Conservation (phyloP, 1,140 invertebrate genomes). For the Limonius californicus region DNA sequence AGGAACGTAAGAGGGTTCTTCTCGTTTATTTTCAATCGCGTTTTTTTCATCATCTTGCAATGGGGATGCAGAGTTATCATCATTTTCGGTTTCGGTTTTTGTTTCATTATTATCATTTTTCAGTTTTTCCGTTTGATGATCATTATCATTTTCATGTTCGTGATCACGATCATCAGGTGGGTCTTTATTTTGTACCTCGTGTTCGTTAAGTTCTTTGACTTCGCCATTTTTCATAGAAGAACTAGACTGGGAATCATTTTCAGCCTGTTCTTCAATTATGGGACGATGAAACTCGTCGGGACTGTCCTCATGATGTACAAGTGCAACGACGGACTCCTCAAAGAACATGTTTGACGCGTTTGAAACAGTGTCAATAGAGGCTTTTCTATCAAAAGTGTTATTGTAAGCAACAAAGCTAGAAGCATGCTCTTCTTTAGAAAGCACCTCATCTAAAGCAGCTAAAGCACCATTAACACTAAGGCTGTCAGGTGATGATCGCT, state of each 20-base stretch:
- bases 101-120: neutral
- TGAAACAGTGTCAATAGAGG: conserved; percentile 17
- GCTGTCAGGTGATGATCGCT: neutral
- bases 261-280: neutral
- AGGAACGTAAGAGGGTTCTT: neutral
- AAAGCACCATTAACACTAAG: conserved; percentile 13
- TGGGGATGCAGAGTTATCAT: too few relatives aligned
- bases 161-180: neutral
- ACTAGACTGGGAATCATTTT: neutral
- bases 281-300: neutral
- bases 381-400: neutral
- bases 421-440: conserved; percentile 14
- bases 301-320: conserved; percentile 34
- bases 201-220: too few relatives aligned
- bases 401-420: neutral
- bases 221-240: neutral
- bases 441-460: conserved; percentile 19
- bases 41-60: too few relatives aligned
- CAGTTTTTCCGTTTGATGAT: neutral
- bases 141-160: neutral
- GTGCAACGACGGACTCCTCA: conserved; percentile 30
- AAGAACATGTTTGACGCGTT: conserved; percentile 15
- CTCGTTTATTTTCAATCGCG: neutral
- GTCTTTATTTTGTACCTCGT: too few relatives aligned
- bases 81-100: too few relatives aligned